Evolutionary conservation across 2,888 invertebrate species (phyloP).

Genomic region (Clitarchus hookeri): DNA sequence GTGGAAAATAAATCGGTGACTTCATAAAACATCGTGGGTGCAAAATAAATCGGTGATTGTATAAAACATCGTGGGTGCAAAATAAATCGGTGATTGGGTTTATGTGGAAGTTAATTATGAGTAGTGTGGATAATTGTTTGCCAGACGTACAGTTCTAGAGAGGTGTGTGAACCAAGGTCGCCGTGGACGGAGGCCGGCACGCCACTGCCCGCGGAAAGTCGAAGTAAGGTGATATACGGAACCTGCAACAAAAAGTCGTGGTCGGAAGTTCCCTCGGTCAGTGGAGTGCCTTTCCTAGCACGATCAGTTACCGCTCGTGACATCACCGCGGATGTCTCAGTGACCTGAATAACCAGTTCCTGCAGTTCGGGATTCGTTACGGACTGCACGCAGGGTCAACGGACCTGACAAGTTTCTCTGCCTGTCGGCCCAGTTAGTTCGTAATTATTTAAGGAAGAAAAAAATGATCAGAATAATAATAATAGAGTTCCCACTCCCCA

Average conservation of each 20-base stretch:
- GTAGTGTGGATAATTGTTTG: too few relatives aligned
- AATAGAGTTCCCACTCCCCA: too few relatives aligned
- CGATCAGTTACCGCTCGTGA: background rate
- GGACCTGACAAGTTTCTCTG: background rate
- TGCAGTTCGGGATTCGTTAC: background rate
- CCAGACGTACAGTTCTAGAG: too few relatives aligned
- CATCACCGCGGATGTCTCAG: background rate
- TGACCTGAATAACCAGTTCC: conserved; percentile 7
- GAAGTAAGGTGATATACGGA: background rate
- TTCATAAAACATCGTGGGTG: too few relatives aligned
- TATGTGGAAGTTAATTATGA: too few relatives aligned
- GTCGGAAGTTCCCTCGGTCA: background rate
- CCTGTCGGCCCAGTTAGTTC: background rate
- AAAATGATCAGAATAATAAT: too few relatives aligned
- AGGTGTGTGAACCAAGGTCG: background rate
- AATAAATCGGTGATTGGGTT: too few relatives aligned
- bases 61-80: too few relatives aligned
- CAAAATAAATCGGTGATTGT: too few relatives aligned
- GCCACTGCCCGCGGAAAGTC: background rate
- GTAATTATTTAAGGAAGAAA: too few relatives aligned
- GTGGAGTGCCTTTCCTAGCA: background rate
- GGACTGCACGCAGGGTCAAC: background rate
- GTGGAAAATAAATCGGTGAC: too few relatives aligned
- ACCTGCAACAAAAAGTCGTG: background rate
- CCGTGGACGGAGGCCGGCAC: too few relatives aligned